Evolutionary conservation across 92 coral and sea anemone genomes (phyloP).

Genomic region (Epizoanthus ramosus): DNA sequence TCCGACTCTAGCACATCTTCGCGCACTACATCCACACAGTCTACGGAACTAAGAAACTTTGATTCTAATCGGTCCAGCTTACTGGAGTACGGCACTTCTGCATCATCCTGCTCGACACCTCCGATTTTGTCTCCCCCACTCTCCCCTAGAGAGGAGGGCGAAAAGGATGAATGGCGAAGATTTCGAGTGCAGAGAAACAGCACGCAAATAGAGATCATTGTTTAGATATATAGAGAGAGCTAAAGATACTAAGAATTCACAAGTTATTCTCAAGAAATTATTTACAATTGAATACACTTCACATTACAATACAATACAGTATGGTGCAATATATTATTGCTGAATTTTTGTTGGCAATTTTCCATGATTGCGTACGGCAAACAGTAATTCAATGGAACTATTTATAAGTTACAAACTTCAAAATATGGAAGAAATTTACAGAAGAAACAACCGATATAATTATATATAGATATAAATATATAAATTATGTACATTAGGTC

Average conservation of each 20-base stretch:
- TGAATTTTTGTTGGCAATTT: conserved; percentile 31
- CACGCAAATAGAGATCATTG: conserved; percentile 92
- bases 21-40: conserved; percentile 77
- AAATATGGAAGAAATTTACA: conserved; percentile 9
- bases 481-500: conserved; percentile 39
- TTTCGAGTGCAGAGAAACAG: conserved; percentile 88
- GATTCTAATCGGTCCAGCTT: conserved; percentile 87
- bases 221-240: conserved; percentile 60
- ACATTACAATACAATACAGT: conserved; percentile 12
- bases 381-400: conserved; percentile 33
- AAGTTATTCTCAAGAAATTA: conserved; percentile 16
- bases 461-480: conserved; percentile 24
- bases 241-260: conserved; percentile 17
- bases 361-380: conserved; percentile 23
- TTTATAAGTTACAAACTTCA: conserved; percentile 28
- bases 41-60: conserved; percentile 92
- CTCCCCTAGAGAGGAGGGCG: conserved; percentile 97
- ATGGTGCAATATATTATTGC: conserved; percentile 5
- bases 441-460: conserved; percentile 16
- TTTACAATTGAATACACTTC: conserved; percentile 24
- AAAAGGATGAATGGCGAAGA: conserved; percentile 98
- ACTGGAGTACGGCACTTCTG: conserved; percentile 71
- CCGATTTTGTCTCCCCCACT: conserved; percentile 92
- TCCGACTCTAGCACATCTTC: conserved; percentile 77
- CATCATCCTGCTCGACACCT: conserved; percentile 76